Evolutionary conservation across 2,888 invertebrate genomes (phyloP).

Genomic region (Trypoxylon attenuatum): DNA sequence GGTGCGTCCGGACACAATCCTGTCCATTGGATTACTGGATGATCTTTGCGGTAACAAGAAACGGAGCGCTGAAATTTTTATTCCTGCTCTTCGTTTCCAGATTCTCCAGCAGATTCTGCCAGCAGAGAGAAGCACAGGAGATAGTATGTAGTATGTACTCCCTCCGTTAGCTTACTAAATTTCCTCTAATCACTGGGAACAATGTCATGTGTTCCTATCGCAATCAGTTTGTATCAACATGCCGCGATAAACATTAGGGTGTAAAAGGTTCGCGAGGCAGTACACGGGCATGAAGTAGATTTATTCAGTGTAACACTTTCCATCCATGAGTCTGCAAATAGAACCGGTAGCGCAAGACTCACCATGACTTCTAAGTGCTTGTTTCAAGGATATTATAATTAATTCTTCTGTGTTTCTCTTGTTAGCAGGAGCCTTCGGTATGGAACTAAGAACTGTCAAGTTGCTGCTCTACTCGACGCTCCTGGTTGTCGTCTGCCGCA

Average conservation of each 20-base stretch:
- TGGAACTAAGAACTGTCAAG: constrained; percentile 56
- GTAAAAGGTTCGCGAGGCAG: not conserved
- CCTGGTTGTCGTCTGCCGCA: constrained; percentile 70
- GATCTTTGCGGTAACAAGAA: constrained; percentile 2
- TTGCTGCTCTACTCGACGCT: constrained; percentile 60
- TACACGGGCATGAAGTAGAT: not conserved
- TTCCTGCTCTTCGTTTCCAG: too few relatives aligned
- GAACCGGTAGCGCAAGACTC: not conserved
- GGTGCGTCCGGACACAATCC: not conserved
- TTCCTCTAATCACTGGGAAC: constrained; percentile 32
- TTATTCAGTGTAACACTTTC: not conserved
- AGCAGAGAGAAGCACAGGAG: too few relatives aligned
- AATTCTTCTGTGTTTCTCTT: constrained; percentile 24
- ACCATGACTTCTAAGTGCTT: not conserved
- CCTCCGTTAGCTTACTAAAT: not conserved
- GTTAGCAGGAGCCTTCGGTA: constrained; percentile 56
- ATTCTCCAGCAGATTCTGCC: not conserved
- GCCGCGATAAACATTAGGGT: too few relatives aligned
- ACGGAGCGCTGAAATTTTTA: constrained; percentile 7
- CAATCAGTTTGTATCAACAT: not conserved
- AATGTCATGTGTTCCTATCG: not conserved
- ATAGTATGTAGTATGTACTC: too few relatives aligned
- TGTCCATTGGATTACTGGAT: not conserved
- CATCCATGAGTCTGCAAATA: not conserved
- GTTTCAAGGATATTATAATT: not conserved